Base-by-base conservation (phyloP, 30 jellyfish, hydroid and myxozoan species). In the Catostylus mosaicus region DNA sequence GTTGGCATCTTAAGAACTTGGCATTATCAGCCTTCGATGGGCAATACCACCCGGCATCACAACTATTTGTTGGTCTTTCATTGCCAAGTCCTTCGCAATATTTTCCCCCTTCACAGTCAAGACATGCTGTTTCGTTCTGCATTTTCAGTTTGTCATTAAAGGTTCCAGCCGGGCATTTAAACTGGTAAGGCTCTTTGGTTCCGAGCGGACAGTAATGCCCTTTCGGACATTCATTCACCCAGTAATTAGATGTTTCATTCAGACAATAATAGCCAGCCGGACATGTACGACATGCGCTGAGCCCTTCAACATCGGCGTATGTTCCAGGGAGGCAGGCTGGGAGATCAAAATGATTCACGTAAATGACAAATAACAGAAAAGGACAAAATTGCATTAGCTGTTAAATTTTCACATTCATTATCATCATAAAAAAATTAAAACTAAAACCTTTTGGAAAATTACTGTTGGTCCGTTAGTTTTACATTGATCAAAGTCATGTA, bases 201-300 rank as follows among this genome's bases (percentile, higher is more conserved):
- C 97, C 98, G 30, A 52, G 79, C 8, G 96, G 97, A 75, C 98
- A 93, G 87, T 86, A 93, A 61, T 93, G 96, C 1, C 98, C 98
- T 57, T 72, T 63, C 1, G 98, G 98, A 59, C 98, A 93, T n/a
- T 46, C 78, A 65, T 93, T 80, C n/a, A 75, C 82, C 45, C 80
- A 33, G 73, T 86, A 87, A 71, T 93, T 75, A 10, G 96, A 59
- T 16, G 98, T 93, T 36, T 82, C 96, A 37, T 86, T 82, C 61
- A 70, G 61, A 85, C 98, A 93, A 79, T 69, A 93, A 57, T 73
- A 93, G 20, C 98, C 98, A 86, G 98, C 78, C 9, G 96, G 98
- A 70, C 98, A 93, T 24, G 91, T 61, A 18, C 37, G 80, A 83
- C 98, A 93, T 16, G 80, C 61, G 65, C 88, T 85, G 8, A 79